Evolutionary conservation across 2,113 vertebrate genomes (phyloP).

Genomic region (Gymnobelideus leadbeateri): DNA sequence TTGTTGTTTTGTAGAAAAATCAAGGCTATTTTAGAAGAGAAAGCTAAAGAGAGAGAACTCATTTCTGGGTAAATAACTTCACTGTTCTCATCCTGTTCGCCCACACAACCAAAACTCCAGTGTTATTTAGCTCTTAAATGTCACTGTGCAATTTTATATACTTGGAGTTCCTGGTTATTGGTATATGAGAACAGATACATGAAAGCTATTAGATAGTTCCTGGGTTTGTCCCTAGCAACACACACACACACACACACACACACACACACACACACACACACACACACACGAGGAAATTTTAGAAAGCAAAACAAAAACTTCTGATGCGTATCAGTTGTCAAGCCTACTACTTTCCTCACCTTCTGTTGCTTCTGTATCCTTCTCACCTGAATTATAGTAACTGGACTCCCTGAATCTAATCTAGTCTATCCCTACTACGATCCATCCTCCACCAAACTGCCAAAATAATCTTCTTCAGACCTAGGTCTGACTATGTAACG

Average conservation of each 20-base stretch:
- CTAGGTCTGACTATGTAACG: background rate
- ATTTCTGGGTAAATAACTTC: constrained; percentile 13
- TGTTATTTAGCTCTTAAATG: background rate
- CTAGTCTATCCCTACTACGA: background rate
- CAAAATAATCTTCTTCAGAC: background rate
- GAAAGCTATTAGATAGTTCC: background rate
- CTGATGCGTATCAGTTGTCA: background rate
- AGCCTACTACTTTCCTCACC: background rate
- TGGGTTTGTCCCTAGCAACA: background rate
- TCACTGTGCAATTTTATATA: background rate
- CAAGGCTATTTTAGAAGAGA: background rate
- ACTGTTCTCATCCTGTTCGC: constrained; percentile 7
- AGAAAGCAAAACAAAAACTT: background rate
- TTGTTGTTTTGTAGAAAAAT: background rate
- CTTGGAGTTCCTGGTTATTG: background rate
- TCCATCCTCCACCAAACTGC: background rate
- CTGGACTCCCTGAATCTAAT: background rate
- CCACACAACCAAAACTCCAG: background rate
- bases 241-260: background rate
- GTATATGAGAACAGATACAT: background rate
- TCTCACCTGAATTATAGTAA: background rate
- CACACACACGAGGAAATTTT: background rate
- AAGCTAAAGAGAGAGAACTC: constrained; percentile 25
- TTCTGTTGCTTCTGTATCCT: too few species aligned
- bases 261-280: background rate